A percentile compares a stretch with the other conserved stretches of the same genome.
Conservation (phyloP, 2,113 vertebrate species). For the Saccopteryx bilineata region DNA sequence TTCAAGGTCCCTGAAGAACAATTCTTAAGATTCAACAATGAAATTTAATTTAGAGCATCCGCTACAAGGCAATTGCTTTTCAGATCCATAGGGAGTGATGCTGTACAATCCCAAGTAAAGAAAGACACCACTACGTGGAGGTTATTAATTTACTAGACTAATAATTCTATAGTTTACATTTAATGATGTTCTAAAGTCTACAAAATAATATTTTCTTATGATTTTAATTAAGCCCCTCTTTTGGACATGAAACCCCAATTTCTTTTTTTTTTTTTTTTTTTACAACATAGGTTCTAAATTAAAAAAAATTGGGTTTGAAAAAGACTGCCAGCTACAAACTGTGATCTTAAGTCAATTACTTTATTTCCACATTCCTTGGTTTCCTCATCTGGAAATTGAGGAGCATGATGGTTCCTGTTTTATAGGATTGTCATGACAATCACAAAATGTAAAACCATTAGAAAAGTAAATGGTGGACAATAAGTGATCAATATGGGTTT, state of each 20-base stretch:
- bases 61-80: constrained; percentile 18
- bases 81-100: not conserved
- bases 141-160: not conserved
- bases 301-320: not conserved
- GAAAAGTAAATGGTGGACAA: not conserved
- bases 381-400: not conserved
- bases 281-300: not conserved
- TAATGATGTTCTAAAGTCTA: not conserved
- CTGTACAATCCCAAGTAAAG: not conserved
- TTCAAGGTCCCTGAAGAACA: not conserved
- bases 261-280: too few species aligned
- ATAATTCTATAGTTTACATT: not conserved
- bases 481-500: not conserved
- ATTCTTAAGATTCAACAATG: constrained; percentile 31
- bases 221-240: not conserved
- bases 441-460: not conserved
- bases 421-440: not conserved
- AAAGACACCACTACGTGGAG: not conserved
- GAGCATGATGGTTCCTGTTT: not conserved
- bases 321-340: not conserved
- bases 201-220: not conserved
- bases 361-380: not conserved
- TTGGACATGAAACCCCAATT: not conserved
- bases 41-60: constrained; percentile 25
- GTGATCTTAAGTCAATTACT: not conserved